Evolutionary conservation across 1,140 invertebrate species (phyloP), one percentile per base, ranked within the genome.

Genomic region (Bombus impatiens): DNA sequence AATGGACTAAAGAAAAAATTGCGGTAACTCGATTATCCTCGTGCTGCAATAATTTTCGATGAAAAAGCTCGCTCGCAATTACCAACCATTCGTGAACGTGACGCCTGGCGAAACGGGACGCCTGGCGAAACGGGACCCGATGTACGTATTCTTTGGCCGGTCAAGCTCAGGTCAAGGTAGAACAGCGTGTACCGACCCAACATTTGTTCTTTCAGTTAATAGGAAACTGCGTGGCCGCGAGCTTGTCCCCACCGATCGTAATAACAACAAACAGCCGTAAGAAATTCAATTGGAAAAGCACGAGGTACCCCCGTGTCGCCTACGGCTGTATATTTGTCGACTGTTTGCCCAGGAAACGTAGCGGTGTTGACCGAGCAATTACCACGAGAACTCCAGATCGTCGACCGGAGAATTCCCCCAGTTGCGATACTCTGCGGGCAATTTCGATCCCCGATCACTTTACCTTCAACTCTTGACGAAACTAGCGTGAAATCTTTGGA

Each of bases 261-360:
- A 65, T 59, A 74, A 82, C 32, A 40, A 37, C n/a, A 37, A 59
- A 53, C 59, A 76, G 10, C 53, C n/a, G 37, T 75, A 76, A 82
- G 81, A 62, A 82, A 82, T 76, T 82, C 47, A 62, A 82, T 75
- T 75, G 79, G 47, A 42, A 59, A 71, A 72, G 79, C 67, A 71
- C 28, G 28, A n/a, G 35, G 10, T 40, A 74, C 42, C 25, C 25
- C 10, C 12, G 37, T 28, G 25, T 42, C 9, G 68, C 81, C 72
- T 10, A 42, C 12, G 32, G 71, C 57, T 62, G 42, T 76, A 32
- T 76, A 28, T 65, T 76, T 37, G 35, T 42, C 72, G 25, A 22
- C 37, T 82, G 57, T 82, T 82, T 82, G 72, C 57, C 40, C 32
- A 82, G 32, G 72, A 37, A 67, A 67, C 57, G 70, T 75, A 42